Percentiles rank a stretch among this genome's conserved stretches.
Evolutionary conservation across 2,888 invertebrate genomes (phyloP).

Genomic region (Tupiocoris notatus): DNA sequence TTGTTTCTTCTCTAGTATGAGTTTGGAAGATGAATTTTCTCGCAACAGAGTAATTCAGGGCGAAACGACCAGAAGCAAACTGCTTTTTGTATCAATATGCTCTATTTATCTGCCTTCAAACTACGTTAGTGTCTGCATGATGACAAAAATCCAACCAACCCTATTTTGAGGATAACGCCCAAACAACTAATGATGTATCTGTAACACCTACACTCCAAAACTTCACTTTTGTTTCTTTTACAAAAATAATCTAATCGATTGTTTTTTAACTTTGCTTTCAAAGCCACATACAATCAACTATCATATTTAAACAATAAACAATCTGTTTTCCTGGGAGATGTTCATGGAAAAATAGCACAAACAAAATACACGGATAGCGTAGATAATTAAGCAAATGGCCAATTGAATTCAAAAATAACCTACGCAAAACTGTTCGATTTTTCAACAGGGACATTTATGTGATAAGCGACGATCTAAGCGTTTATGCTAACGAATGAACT

Average conservation of each 20-base stretch:
- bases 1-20: too few relatives aligned
- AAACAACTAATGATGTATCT: not conserved
- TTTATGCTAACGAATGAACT: not conserved
- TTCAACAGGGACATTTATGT: not conserved
- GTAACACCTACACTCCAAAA: not conserved
- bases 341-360: not conserved
- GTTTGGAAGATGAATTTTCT: too few relatives aligned
- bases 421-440: not conserved
- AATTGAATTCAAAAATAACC: not conserved
- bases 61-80: too few relatives aligned
- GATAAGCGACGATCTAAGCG: too few relatives aligned
- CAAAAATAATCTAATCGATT: slow-evolving; percentile 28
- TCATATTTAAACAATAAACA: not conserved
- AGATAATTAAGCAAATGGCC: not conserved
- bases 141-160: not conserved
- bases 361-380: not conserved
- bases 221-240: not conserved
- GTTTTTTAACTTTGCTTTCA: not conserved
- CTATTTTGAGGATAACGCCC: not conserved
- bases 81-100: too few relatives aligned
- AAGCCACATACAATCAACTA: not conserved
- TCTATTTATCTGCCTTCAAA: too few relatives aligned
- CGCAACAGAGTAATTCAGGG: too few relatives aligned
- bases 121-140: not conserved
- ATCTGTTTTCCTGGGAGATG: not conserved